Evolutionary conservation across 2,113 vertebrate genomes (phyloP).

Genomic region (Isichthys henryi): DNA sequence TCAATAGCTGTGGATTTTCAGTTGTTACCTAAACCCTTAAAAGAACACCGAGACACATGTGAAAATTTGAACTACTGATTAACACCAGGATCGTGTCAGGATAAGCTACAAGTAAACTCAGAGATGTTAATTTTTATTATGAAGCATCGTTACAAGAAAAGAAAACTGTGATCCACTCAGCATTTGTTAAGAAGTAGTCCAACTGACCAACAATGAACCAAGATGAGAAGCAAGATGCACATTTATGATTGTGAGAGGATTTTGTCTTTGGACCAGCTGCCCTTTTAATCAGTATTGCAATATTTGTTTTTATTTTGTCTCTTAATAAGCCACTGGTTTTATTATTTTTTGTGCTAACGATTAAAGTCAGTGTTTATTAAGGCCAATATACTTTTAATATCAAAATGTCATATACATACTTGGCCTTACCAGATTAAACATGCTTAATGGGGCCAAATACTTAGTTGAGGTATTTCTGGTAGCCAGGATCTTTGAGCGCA

Average conservation of each 20-base stretch:
- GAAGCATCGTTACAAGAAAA: not conserved
- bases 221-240: conserved; percentile 21
- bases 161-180: conserved; percentile 29
- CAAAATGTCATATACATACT: not conserved
- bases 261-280: conserved; percentile 17
- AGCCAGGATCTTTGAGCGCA: not conserved
- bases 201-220: not conserved
- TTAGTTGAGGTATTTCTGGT: conserved; percentile 4
- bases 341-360: conserved; percentile 10
- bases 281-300: conserved; percentile 31
- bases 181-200: not conserved
- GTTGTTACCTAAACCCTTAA: too few species aligned
- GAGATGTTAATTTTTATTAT: not conserved
- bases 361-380: not conserved
- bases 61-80: conserved; percentile 40
- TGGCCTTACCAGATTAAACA: not conserved
- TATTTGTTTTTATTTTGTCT: conserved; percentile 22
- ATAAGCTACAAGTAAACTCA: conserved; percentile 30
- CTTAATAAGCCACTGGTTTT: conserved; percentile 14
- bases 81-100: conserved; percentile 31
- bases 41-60: not conserved
- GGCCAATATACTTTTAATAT: conserved; percentile 8
- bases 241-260: conserved; percentile 1
- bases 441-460: conserved; percentile 21
- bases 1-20: not conserved